phyloP scores from a whole-genome alignment of 2,888 invertebrate species.

The Chaitophorus viminalis region DNA sequence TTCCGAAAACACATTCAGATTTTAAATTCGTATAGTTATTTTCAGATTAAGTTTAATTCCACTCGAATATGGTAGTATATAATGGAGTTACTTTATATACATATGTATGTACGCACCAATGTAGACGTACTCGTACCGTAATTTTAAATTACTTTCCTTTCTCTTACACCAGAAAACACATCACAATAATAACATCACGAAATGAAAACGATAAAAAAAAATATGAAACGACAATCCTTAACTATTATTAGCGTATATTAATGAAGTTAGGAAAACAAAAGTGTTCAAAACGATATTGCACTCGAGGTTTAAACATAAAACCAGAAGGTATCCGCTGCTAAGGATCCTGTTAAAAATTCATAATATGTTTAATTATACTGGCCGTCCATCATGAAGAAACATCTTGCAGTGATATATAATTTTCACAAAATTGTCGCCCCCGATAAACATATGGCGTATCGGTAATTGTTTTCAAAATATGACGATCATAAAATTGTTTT shows the following conservation, averaged over 20 bases:
- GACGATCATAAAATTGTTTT: background rate
- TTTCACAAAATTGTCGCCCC: background rate
- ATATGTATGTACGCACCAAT: background rate
- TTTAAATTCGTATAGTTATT: background rate
- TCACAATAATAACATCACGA: background rate
- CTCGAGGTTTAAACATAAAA: background rate
- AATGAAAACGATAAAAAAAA: background rate
- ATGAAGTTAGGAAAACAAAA: background rate
- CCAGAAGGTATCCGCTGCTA: background rate
- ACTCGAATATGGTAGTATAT: background rate
- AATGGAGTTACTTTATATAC: background rate
- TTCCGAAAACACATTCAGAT: background rate
- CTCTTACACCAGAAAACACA: background rate
- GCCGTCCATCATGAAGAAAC: background rate
- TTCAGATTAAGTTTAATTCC: background rate
- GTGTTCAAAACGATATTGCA: background rate
- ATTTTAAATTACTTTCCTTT: background rate
- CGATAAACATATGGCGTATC: background rate
- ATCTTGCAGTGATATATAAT: background rate
- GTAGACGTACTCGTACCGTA: background rate
- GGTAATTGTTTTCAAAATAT: background rate
- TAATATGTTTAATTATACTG: background rate
- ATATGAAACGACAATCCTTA: background rate
- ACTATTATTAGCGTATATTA: background rate
- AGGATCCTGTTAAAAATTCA: background rate